Percentiles rank a stretch among this genome's conserved stretches.
Evolutionary conservation across 2,113 vertebrate species (phyloP).

Genomic region (Dolichotis patagonum): DNA sequence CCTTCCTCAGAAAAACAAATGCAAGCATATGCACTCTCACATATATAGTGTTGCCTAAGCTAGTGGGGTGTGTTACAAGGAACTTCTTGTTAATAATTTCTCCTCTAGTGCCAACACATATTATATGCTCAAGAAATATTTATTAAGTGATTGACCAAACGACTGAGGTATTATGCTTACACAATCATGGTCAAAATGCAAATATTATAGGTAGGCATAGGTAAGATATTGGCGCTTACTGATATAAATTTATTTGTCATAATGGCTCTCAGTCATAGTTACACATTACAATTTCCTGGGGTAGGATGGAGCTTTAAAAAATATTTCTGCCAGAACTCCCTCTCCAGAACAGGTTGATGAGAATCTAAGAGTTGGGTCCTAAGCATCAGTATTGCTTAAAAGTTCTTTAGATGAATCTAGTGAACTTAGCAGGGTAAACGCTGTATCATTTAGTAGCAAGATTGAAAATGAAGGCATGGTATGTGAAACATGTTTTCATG

Average conservation of each 20-base stretch:
- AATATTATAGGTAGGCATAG: neutral
- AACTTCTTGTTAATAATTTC: neutral
- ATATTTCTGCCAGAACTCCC: neutral
- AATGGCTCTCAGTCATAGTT: neutral
- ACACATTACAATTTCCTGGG: neutral
- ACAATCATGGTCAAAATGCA: neutral
- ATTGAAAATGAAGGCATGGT: neutral
- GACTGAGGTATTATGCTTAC: neutral
- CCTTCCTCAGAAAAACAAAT: neutral
- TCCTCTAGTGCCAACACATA: neutral
- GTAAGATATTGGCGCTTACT: neutral
- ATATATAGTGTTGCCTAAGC: no score
- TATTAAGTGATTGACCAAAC: neutral
- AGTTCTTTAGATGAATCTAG: constrained; percentile 2
- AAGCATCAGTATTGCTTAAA: neutral
- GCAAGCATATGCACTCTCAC: neutral
- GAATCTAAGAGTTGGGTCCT: neutral
- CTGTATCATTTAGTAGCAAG: neutral
- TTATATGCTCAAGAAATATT: neutral
- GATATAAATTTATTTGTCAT: neutral
- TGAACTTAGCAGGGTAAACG: neutral
- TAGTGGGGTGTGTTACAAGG: neutral
- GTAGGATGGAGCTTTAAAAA: neutral
- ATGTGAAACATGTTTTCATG: neutral
- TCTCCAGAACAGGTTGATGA: neutral